Conservation (phyloP, 2,113 vertebrate genomes). For the Pelmatolapia mariae region DNA sequence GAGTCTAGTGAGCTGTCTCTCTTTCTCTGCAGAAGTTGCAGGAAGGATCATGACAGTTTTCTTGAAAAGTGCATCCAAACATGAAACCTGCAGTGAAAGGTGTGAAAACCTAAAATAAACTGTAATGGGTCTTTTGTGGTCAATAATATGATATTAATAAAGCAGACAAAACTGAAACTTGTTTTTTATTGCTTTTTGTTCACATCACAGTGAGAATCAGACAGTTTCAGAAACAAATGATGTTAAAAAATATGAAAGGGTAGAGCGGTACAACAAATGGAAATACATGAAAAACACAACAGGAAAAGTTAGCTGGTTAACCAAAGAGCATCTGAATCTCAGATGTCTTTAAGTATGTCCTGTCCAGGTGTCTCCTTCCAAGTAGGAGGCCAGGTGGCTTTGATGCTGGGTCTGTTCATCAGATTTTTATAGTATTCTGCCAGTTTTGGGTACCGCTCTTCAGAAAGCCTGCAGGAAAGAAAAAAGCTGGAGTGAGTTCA, state of each 20-base stretch:
- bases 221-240: neutral
- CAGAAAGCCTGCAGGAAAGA: slow-evolving; percentile 35
- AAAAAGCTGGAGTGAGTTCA: neutral
- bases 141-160: neutral
- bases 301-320: neutral
- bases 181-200: neutral
- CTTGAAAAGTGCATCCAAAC: neutral
- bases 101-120: neutral
- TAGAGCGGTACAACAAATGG: neutral
- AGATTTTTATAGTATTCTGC: slow-evolving; percentile 52
- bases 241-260: neutral
- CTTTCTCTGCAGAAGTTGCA: neutral
- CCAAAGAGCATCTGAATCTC: neutral
- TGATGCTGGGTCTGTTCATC: slow-evolving; percentile 64
- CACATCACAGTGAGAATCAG: neutral
- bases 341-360: slow-evolving; percentile 49
- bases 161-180: neutral
- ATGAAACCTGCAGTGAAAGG: neutral
- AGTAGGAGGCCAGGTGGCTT: slow-evolving; percentile 53
- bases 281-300: neutral
- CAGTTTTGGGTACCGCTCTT: slow-evolving; percentile 58
- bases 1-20: neutral
- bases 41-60: neutral
- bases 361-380: slow-evolving; percentile 46
- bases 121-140: neutral